These are phyloP conservation scores for Cephalophus harveyi DNA, from an alignment of 2,113 vertebrate genomes.

Conservation along the genomic window DNA sequence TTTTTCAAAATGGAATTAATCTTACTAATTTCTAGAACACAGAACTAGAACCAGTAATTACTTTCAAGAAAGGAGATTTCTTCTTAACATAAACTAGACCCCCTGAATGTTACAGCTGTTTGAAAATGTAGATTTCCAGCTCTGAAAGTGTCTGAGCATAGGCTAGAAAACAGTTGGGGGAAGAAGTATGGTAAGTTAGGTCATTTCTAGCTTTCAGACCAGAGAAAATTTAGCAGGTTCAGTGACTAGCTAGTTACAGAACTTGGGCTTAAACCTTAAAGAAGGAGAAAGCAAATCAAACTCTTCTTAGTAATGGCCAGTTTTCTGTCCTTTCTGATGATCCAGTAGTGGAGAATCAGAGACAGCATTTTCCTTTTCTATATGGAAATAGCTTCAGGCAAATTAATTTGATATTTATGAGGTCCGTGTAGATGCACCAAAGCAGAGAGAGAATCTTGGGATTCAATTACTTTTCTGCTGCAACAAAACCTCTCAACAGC, in stretches of 20 bases:
- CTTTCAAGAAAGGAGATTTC: neutral
- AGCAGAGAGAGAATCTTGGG: neutral
- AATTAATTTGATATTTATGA: neutral
- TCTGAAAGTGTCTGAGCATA: neutral
- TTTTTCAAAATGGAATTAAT: neutral
- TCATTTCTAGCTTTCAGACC: neutral
- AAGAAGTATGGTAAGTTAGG: neutral
- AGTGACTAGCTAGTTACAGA: neutral
- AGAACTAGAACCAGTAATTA: neutral
- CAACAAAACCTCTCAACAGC: neutral
- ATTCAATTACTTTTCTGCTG: neutral
- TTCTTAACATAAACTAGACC: neutral
- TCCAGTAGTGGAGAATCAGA: neutral
- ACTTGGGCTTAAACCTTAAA: neutral
- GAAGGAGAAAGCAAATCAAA: neutral
- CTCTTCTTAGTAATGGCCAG: neutral
- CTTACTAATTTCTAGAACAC: neutral
- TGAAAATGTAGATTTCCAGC: neutral
- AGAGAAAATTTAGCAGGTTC: neutral
- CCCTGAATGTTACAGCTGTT: neutral
- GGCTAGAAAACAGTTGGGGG: neutral
- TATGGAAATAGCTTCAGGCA: neutral
- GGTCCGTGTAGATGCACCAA: rapidly evolving
- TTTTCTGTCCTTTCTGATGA: neutral
- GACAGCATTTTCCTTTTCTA: neutral